Base-by-base conservation (phyloP, 2,113 vertebrate genomes). In the Panthera uncia region DNA sequence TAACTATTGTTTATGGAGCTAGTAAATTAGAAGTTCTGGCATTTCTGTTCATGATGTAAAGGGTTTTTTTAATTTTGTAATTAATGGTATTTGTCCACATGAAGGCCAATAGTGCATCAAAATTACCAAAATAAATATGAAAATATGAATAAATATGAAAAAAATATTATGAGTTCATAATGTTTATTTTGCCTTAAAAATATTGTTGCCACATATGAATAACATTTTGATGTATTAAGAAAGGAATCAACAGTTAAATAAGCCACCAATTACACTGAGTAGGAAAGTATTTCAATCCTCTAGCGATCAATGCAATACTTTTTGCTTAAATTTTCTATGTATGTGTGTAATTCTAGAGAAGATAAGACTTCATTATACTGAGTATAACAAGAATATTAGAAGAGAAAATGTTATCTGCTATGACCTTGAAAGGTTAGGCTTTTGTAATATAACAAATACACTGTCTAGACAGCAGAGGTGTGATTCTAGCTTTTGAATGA, bases 241-340 rank as follows among this genome's bases (percentile, higher is more conserved):
- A 97, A 84, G 9, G 33, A 94, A 94, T 25, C 16, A 13, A 48
- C 10, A 93, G 18, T 94, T 96, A 89, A 93, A 65, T 82, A 89
- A 94, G 90, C 36, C 55, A 78, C 36, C 29, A 69, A 16, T 87
- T 88, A 68, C 57, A 91, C 33, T 74, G 3, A 91, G 8, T 38
- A 55, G 27, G 25, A 48, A 50, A 68, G 7, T 63, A 36, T 78
- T 91, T 94, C 15, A 33, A 66, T 61, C 6, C 14, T 87, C 15
- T 41, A 78, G 5, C 2, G 48, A 79, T 21, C 11, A 41, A 50
- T 85, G 27, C 41, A 52, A 52, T 84, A 61, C 41, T 3, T 92
- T 98, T 92, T 91, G 65, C 52, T 95, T 85, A 91, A 95, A 57
- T n/a, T 76, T 96, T 57, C 8, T 0, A 63, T 82, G 78, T 96